A percentile compares a stretch with the other conserved stretches of the same genome.
phyloP scores from a whole-genome alignment of 2,113 vertebrate species.

The Calidris pugnax region DNA sequence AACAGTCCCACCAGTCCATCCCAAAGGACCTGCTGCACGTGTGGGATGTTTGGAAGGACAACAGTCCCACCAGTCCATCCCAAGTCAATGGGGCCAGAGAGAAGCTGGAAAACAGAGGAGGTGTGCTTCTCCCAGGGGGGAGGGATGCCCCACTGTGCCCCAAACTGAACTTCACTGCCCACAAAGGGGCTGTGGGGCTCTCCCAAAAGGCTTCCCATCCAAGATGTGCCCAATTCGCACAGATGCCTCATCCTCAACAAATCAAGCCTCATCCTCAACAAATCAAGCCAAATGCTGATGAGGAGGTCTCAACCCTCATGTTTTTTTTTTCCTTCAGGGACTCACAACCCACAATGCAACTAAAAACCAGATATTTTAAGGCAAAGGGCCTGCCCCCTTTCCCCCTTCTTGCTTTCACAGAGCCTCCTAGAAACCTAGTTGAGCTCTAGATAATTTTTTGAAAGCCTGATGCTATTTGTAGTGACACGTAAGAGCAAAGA shows the following conservation, averaged over 20 bases:
- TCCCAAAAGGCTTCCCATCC: background rate
- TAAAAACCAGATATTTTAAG: background rate
- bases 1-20: background rate
- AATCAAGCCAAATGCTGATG: background rate
- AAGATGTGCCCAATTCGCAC: background rate
- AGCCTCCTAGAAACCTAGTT: slow-evolving; percentile 8
- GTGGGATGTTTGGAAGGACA: background rate
- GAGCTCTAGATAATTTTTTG: slow-evolving; percentile 26
- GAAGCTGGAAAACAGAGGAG: background rate
- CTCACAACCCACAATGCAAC: background rate
- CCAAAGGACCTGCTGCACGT: background rate
- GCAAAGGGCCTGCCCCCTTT: background rate
- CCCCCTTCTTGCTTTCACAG: background rate
- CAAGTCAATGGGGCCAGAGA: background rate
- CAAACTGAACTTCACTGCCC: fast-evolving
- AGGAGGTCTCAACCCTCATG: background rate
- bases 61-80: background rate
- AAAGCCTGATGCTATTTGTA: slow-evolving; percentile 46
- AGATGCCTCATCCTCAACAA: background rate
- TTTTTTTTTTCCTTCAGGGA: background rate
- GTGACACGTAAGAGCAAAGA: background rate
- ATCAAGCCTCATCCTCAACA: background rate
- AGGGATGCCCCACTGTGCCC: background rate
- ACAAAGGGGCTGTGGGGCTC: fast-evolving
- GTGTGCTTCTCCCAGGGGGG: background rate